Evolutionary conservation across 2,113 vertebrate species (phyloP).

Genomic region (Zeus faber): DNA sequence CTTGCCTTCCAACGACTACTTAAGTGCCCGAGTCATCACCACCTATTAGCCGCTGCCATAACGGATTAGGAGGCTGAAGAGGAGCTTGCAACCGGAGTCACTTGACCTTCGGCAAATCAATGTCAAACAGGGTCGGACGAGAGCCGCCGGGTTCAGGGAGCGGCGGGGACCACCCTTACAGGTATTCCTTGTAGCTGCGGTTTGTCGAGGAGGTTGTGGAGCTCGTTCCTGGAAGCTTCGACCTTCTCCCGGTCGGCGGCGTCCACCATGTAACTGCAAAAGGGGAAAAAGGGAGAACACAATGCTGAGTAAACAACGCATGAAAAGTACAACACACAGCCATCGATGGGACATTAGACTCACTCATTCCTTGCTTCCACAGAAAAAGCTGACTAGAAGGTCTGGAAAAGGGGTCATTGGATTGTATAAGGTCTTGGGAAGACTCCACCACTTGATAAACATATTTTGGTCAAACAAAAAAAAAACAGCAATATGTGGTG

Average conservation of each 20-base stretch:
- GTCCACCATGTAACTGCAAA: slow-evolving; percentile 95
- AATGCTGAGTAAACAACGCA: no score
- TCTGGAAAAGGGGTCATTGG: no score
- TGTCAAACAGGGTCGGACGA: neutral
- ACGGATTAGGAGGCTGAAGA: slow-evolving; percentile 11
- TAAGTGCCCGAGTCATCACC: slow-evolving; percentile 23
- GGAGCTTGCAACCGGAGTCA: slow-evolving; percentile 1
- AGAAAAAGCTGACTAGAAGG: no score
- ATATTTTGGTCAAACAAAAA: no score
- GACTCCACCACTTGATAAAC: no score
- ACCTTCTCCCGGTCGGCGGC: slow-evolving; percentile 97
- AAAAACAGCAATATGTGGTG: no score
- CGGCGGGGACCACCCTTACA: slow-evolving; percentile 72
- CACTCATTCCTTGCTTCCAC: no score
- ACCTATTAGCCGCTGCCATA: slow-evolving; percentile 4
- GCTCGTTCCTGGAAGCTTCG: slow-evolving; percentile 95
- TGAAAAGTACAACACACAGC: no score
- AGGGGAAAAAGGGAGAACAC: neutral
- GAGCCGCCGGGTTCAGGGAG: neutral
- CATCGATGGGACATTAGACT: no score
- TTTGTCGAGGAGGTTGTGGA: slow-evolving; percentile 98
- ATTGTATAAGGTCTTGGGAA: no score
- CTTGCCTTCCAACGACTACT: no score
- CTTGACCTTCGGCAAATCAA: slow-evolving; percentile 11
- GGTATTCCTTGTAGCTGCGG: slow-evolving; percentile 98